Conservation (phyloP, 2,113 vertebrate species). For the Solea senegalensis region DNA sequence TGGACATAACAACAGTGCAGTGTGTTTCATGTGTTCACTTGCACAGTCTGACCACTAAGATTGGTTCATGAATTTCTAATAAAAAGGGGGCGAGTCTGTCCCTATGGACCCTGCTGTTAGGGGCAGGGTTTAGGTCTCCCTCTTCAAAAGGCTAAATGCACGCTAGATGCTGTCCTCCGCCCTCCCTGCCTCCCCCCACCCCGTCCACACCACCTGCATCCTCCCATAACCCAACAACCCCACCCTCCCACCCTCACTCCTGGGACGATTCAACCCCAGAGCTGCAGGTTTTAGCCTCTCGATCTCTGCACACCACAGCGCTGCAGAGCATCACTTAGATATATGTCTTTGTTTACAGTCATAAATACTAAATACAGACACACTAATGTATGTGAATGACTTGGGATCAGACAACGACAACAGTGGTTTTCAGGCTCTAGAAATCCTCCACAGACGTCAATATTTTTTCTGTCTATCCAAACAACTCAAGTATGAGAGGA, state of each 20-base stretch:
- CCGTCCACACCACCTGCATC: conserved; percentile 37
- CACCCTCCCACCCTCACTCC: conserved; percentile 31
- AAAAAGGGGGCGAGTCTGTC: conserved; percentile 16
- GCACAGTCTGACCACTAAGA: conserved; percentile 1
- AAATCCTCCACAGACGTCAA: not conserved
- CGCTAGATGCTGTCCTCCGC: conserved; percentile 17
- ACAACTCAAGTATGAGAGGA: conserved; percentile 37
- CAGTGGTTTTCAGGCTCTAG: not conserved
- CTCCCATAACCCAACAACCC: not conserved
- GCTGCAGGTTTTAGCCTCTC: conserved; percentile 32
- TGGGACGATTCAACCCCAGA: conserved; percentile 48
- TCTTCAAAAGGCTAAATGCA: conserved; percentile 53
- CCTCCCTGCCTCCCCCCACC: conserved; percentile 23
- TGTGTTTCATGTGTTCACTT: conserved; percentile 14
- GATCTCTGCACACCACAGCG: conserved; percentile 1
- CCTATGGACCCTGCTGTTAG: conserved; percentile 29
- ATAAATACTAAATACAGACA: conserved; percentile 23
- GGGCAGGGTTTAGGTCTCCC: conserved; percentile 40
- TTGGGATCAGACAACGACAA: not conserved
- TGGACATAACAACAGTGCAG: conserved; percentile 4
- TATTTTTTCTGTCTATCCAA: conserved; percentile 11
- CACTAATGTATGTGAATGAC: not conserved
- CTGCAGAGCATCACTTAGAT: conserved; percentile 6
- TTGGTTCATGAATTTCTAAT: conserved; percentile 51
- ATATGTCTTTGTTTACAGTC: conserved; percentile 26